Conservation (phyloP, 2,797 vertebrate genomes). For the Myotis daubentonii region DNA sequence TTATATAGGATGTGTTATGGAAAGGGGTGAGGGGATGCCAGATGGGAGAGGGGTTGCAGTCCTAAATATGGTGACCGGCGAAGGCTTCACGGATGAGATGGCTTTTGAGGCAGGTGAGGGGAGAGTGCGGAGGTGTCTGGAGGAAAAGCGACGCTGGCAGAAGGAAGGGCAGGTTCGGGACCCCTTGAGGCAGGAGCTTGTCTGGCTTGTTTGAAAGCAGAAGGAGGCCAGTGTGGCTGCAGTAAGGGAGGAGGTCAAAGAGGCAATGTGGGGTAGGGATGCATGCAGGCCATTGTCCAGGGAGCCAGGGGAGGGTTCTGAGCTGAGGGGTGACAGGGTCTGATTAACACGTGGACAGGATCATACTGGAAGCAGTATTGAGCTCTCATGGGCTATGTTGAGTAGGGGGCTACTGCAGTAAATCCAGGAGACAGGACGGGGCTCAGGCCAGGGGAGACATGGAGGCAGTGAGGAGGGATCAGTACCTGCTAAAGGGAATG, state of each 20-base stretch:
- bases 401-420: not conserved
- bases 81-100: not conserved
- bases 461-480: not conserved
- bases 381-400: not conserved
- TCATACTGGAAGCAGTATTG: not conserved
- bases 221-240: not conserved
- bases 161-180: not conserved
- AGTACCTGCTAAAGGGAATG: not conserved
- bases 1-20: not conserved
- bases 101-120: not conserved
- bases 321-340: not conserved
- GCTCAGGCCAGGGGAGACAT: not conserved
- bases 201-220: not conserved
- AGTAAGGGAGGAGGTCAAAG: not conserved
- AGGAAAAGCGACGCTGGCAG: not conserved
- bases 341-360: not conserved
- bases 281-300: rapidly evolving
- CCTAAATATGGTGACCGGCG: not conserved
- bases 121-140: not conserved
- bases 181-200: not conserved
- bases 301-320: not conserved
- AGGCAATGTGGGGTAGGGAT: rapidly evolving
- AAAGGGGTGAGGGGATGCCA: not conserved
- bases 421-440: not conserved
- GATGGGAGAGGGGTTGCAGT: rapidly evolving